A percentile compares a stretch with the other conserved stretches of the same genome.
Evolutionary conservation across 23 tunicate genomes (phyloP).

Genomic region (Botrylloides violaceus): DNA sequence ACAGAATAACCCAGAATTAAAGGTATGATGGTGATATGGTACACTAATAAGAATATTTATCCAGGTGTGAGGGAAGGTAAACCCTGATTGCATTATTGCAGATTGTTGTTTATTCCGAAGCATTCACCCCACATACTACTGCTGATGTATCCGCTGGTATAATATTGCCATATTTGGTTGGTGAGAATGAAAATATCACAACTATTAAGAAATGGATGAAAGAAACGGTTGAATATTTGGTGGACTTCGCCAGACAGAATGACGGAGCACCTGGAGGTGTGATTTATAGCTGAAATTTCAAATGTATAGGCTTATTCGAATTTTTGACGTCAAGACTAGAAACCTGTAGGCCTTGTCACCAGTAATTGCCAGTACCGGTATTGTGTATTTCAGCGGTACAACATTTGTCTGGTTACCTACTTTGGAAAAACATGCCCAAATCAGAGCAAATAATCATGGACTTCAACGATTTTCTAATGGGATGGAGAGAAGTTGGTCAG

Average conservation of each 20-base stretch:
- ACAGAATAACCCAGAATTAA: conserved; percentile 26
- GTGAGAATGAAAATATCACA: background rate
- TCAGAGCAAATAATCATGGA: background rate
- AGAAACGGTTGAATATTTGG: background rate
- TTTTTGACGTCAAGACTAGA: too few species aligned
- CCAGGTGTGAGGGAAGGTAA: too few species aligned
- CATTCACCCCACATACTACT: background rate
- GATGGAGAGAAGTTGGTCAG: background rate
- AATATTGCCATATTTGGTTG: background rate
- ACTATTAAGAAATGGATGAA: background rate
- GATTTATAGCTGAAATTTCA: too few species aligned
- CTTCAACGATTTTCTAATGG: background rate
- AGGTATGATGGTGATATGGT: too few species aligned
- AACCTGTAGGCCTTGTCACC: too few species aligned
- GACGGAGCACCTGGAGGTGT: too few species aligned
- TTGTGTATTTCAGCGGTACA: background rate
- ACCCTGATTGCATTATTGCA: background rate
- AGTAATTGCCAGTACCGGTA: too few species aligned
- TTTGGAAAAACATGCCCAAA: background rate
- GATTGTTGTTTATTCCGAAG: background rate
- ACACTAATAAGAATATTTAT: too few species aligned
- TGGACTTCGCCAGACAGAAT: background rate
- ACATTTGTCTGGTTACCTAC: background rate
- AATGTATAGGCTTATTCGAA: too few species aligned
- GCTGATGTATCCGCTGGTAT: background rate